Evolutionary conservation across 2,113 vertebrate species (phyloP).

Genomic region (Thermophis baileyi): DNA sequence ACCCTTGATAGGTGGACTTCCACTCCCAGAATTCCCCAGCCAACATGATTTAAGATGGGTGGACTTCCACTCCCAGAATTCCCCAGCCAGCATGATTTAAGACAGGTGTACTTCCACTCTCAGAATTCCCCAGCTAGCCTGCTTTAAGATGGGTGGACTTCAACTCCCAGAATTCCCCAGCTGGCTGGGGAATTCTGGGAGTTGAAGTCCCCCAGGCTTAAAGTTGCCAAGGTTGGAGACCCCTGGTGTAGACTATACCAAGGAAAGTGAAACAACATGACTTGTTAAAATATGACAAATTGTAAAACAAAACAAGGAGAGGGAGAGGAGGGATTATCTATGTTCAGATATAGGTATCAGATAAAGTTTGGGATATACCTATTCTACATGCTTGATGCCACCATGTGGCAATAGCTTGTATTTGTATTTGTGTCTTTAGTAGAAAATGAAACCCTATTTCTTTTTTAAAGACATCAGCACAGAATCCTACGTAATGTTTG

Average conservation of each 20-base stretch:
- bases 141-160: no score
- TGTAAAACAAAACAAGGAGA: background rate
- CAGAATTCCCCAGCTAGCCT: no score
- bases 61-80: no score
- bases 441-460: background rate
- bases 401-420: constrained; percentile 63
- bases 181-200: no score
- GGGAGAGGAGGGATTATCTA: background rate
- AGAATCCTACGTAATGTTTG: background rate
- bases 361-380: background rate
- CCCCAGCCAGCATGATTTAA: no score
- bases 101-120: no score
- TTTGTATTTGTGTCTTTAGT: background rate
- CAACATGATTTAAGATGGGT: no score
- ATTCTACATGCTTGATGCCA: constrained; percentile 72
- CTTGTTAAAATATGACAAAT: background rate
- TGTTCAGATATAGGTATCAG: rapidly evolving
- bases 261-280: background rate
- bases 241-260: background rate
- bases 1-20: no score
- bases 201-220: no score
- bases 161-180: no score
- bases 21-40: no score
- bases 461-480: background rate
- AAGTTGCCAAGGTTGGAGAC: no score